A percentile compares a stretch with the other conserved stretches of the same genome.
These are phyloP conservation scores for Rutpela maculata DNA, from an alignment of 2,888 invertebrate species.

Conservation along the genomic window DNA sequence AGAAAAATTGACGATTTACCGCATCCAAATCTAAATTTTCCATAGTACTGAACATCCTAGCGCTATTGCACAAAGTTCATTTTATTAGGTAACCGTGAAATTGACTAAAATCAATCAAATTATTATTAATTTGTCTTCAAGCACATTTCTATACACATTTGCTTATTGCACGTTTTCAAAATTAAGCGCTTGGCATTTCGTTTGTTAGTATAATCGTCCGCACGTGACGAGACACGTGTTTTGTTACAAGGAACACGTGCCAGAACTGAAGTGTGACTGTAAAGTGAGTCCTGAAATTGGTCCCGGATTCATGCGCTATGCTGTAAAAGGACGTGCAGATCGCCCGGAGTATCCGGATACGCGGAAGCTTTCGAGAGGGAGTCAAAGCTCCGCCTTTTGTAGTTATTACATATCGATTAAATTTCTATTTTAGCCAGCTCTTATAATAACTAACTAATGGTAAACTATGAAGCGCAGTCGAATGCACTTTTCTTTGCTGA, in stretches of 20 bases:
- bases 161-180: slow-evolving; percentile 41
- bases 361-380: slow-evolving; percentile 57
- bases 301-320: slow-evolving; percentile 53
- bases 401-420: slow-evolving; percentile 28
- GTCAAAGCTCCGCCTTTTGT: slow-evolving; percentile 55
- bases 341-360: slow-evolving; percentile 56
- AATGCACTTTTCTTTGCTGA: not conserved
- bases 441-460: not conserved
- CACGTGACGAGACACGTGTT: slow-evolving; percentile 59
- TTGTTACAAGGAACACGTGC: slow-evolving; percentile 63
- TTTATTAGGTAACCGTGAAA: not conserved
- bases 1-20: slow-evolving; percentile 81
- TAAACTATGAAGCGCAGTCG: not conserved
- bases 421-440: not conserved
- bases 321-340: slow-evolving; percentile 41
- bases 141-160: not conserved
- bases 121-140: not conserved
- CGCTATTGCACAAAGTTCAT: slow-evolving; percentile 10
- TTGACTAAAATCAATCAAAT: not conserved
- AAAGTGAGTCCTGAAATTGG: slow-evolving; percentile 57
- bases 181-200: slow-evolving; percentile 34
- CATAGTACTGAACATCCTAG: slow-evolving; percentile 78
- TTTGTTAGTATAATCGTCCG: slow-evolving; percentile 30
- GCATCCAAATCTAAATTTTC: slow-evolving; percentile 82
- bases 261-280: slow-evolving; percentile 59